phyloP scores from a whole-genome alignment of 2,113 vertebrate genomes.

The Thalassarche chlororhynchos region DNA sequence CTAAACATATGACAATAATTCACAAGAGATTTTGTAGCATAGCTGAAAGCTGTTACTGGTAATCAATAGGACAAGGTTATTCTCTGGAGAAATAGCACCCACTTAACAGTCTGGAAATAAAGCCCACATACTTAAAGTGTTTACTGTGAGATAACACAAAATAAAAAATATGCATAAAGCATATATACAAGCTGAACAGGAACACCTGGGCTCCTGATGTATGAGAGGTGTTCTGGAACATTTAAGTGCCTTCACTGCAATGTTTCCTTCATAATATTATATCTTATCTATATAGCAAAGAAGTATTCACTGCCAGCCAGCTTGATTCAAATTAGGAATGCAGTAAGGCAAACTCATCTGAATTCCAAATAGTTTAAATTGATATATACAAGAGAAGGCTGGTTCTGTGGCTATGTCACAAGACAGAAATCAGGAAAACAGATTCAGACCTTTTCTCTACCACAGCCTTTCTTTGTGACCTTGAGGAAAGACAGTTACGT shows the following conservation, averaged over 20 bases:
- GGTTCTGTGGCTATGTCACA: background rate
- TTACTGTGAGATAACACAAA: background rate
- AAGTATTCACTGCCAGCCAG: background rate
- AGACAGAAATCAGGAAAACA: background rate
- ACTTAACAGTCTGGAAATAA: background rate
- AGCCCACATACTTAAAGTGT: background rate
- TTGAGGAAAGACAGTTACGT: background rate
- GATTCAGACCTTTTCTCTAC: background rate
- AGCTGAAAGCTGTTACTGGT: background rate
- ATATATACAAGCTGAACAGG: background rate
- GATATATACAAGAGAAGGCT: conserved; percentile 10
- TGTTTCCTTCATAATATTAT: background rate
- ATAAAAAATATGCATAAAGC: background rate
- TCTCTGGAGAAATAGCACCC: background rate
- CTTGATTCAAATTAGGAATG: conserved; percentile 44
- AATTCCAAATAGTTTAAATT: conserved; percentile 56
- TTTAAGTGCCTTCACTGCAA: background rate
- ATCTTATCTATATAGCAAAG: background rate
- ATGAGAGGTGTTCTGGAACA: background rate
- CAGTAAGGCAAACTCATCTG: conserved; percentile 41
- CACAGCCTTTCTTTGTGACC: background rate
- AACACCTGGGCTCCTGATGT: background rate
- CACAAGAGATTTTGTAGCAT: background rate
- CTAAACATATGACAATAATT: background rate
- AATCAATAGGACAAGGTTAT: background rate